Percentiles rank a stretch among this genome's conserved stretches.
These are phyloP conservation scores for Dicyrtoma fusca DNA, from an alignment of 2,888 invertebrate genomes.

Conservation along the genomic window DNA sequence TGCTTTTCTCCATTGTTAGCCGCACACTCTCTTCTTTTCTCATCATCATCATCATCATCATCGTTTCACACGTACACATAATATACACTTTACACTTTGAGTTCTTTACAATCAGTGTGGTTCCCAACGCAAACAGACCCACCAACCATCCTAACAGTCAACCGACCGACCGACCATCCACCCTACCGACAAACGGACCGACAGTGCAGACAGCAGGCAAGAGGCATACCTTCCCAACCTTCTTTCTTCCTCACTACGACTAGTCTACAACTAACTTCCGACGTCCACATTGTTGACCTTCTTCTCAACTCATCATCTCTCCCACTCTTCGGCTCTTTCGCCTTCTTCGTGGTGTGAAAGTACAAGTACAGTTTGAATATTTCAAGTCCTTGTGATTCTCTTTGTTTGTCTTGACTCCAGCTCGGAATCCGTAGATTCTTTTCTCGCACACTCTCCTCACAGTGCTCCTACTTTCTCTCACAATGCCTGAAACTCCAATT, in stretches of 20 bases:
- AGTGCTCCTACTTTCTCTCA: background rate
- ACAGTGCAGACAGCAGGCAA: no score
- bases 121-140: no score
- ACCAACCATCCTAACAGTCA: no score
- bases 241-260: constrained; percentile 4
- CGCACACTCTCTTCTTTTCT: constrained; percentile 7
- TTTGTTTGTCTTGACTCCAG: no score
- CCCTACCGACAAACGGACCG: no score
- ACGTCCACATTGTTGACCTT: constrained; percentile 8
- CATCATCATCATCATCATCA: constrained; percentile 9
- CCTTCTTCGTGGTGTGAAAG: constrained; percentile 9
- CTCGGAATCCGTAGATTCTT: no score
- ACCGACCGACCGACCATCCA: no score
- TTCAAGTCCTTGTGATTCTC: no score
- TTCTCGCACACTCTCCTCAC: background rate
- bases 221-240: background rate
- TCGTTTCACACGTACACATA: constrained; percentile 1
- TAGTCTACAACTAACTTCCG: background rate
- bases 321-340: background rate
- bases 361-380: no score
- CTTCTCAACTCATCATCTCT: background rate
- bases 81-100: background rate
- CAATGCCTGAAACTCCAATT: constrained; percentile 37
- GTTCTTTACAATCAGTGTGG: constrained; percentile 1
- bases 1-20: constrained; percentile 27